Evolutionary conservation across 2,888 invertebrate genomes (phyloP).

Genomic region (Drosophila maculinotata): DNA sequence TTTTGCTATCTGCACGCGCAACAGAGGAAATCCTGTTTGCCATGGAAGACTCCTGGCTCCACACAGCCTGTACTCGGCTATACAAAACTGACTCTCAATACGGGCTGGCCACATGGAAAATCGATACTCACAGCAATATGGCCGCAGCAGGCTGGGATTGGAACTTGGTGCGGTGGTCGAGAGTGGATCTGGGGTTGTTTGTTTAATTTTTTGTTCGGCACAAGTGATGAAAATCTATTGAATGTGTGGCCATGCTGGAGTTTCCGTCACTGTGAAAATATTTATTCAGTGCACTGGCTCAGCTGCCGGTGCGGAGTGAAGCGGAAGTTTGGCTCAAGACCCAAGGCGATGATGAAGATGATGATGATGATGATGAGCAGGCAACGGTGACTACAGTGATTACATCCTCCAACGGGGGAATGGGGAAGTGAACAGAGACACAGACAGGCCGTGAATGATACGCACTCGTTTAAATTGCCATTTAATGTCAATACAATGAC

Average conservation of each 20-base stretch:
- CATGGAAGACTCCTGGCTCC: slow-evolving; percentile 29
- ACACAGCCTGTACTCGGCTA: slow-evolving; percentile 18
- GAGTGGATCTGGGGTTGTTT: slow-evolving; percentile 69
- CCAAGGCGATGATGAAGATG: slow-evolving; percentile 43
- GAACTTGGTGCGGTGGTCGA: slow-evolving; percentile 1
- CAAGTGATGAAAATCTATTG: slow-evolving; percentile 82
- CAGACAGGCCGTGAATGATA: slow-evolving; percentile 60
- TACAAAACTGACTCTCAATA: slow-evolving; percentile 13
- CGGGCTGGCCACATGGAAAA: slow-evolving; percentile 56
- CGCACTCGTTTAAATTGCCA: slow-evolving; percentile 82
- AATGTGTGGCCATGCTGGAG: slow-evolving; percentile 48
- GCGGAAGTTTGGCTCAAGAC: slow-evolving; percentile 60
- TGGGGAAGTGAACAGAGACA: slow-evolving; percentile 8
- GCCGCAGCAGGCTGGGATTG: slow-evolving; percentile 27
- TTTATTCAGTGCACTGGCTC: slow-evolving; percentile 60
- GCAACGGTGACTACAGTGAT: slow-evolving; percentile 5
- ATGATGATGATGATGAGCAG: slow-evolving; percentile 26
- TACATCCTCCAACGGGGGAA: slow-evolving; percentile 28
- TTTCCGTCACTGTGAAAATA: slow-evolving; percentile 63
- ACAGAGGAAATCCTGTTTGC: slow-evolving; percentile 67
- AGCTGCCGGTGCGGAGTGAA: slow-evolving; percentile 56
- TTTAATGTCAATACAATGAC: slow-evolving; percentile 83
- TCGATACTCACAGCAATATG: slow-evolving; percentile 62
- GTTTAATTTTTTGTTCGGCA: slow-evolving; percentile 76
- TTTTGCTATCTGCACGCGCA: slow-evolving; percentile 55